Evolutionary conservation across 2,113 vertebrate species (phyloP), one percentile per base, ranked within the genome.

Genomic region (Piprites chloris): DNA sequence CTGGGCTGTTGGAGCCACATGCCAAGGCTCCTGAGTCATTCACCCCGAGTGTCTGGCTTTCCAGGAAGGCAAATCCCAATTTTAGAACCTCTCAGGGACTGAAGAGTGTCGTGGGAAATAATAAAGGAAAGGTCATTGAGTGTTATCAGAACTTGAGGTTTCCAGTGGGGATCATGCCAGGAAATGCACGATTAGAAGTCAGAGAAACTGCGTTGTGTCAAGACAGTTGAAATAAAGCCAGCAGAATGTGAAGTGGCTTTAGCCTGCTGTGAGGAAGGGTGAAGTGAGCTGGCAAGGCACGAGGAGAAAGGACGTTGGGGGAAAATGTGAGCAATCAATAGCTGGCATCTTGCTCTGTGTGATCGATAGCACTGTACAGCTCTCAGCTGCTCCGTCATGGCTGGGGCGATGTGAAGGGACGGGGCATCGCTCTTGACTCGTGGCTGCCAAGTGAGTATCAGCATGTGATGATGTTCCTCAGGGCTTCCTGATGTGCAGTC

Each of bases 31-130:
- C 9, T 95, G 95, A 97, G 77, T 97, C 96, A 96, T 82, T 87
- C 74, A 53, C 46, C 42, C 84, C 3, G 6, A 89, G 80, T 58
- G 84, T 95, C 90, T 91, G 85, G 67, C 96, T 97, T 96, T 97
- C 95, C 96, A 97, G 94, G 96, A 96, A 97, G 92, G 84, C 92
- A 87, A 89, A 94, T 93, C 90, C 91, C 94, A 92, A 47, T 89
- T 96, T 96, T 95, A 93, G 92, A 95, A 87, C 49, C 61, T 95
- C 26, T 52, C 12, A 44, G 90, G 62, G 86, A 28, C 91, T 0
- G 0, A 89, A 95, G 69, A 91, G 81, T 0, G 0, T 55, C 0
- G 0, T 82, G 62, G 95, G 95, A 97, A 97, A 95, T 95, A 92
- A 94, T 95, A 93, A 96, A 94, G 65, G 85, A 93, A 93, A 97